These are phyloP conservation scores for Oplegnathus fasciatus DNA, from an alignment of 2,113 vertebrate species.

Conservation along the genomic window DNA sequence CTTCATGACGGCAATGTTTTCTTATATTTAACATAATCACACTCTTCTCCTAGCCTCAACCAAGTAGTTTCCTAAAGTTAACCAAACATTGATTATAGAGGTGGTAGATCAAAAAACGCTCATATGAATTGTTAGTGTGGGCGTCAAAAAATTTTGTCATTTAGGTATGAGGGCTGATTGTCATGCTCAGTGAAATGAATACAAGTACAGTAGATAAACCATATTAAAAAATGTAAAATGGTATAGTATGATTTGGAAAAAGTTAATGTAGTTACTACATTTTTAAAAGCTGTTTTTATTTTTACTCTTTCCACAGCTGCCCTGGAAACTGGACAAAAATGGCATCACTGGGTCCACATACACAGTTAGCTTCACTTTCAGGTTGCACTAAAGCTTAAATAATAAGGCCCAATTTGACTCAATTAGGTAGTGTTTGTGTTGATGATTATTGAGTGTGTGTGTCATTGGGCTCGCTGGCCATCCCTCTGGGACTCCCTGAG, in stretches of 20 bases:
- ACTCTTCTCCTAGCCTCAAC: no score
- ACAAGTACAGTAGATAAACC: neutral
- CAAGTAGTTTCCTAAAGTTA: neutral
- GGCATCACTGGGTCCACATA: constrained; percentile 12
- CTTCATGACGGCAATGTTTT: no score
- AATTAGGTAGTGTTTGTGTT: constrained; percentile 79
- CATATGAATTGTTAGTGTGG: neutral
- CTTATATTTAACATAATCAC: no score
- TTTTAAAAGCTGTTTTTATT: neutral
- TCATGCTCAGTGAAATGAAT: neutral
- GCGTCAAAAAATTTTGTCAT: neutral
- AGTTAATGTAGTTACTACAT: neutral
- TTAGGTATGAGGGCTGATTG: neutral
- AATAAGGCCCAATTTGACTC: constrained; percentile 79
- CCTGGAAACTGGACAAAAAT: neutral
- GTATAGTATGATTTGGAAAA: neutral
- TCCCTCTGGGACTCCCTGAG: constrained; percentile 69
- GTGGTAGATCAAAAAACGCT: neutral
- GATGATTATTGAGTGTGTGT: constrained; percentile 73
- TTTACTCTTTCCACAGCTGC: neutral
- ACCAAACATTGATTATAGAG: neutral
- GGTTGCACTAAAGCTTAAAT: constrained; percentile 61
- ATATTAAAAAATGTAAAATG: neutral
- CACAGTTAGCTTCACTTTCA: constrained; percentile 34
- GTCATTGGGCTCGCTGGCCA: constrained; percentile 45